phyloP scores from a whole-genome alignment of 2,797 vertebrate species.

The Uromys caudimaculatus region DNA sequence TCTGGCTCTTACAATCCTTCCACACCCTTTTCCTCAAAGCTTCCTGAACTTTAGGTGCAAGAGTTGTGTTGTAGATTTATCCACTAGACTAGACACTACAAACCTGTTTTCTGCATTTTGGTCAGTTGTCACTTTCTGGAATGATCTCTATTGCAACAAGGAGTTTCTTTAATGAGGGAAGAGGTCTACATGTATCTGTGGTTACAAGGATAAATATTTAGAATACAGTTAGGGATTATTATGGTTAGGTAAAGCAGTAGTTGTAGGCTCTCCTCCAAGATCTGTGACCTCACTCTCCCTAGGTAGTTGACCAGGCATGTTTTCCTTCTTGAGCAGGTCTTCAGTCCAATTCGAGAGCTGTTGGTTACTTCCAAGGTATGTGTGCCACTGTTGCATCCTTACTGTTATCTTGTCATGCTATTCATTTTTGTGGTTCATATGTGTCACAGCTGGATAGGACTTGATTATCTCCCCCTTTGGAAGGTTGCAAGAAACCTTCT shows the following conservation, averaged over 20 bases:
- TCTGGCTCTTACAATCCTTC: not conserved
- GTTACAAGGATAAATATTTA: not conserved
- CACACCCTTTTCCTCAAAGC: not conserved
- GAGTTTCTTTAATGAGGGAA: not conserved
- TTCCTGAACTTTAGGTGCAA: not conserved
- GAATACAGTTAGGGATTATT: not conserved
- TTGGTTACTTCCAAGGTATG: not conserved
- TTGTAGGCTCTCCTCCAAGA: not conserved
- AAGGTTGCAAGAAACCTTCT: not conserved
- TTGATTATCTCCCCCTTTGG: not conserved
- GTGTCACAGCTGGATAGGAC: not conserved
- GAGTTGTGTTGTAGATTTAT: not conserved
- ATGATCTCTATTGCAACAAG: not conserved
- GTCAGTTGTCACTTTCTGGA: not conserved
- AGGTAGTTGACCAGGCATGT: not conserved
- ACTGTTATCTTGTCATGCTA: not conserved
- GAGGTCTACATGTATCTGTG: not conserved
- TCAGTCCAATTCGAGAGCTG: no score
- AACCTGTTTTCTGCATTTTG: not conserved
- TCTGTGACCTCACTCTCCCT: not conserved
- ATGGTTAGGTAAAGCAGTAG: not conserved
- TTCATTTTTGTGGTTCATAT: not conserved
- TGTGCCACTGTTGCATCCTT: not conserved
- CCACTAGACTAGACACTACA: not conserved
- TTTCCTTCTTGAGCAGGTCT: not conserved